Base-by-base conservation (phyloP, 2,113 vertebrate genomes). In the Indicator indicator region DNA sequence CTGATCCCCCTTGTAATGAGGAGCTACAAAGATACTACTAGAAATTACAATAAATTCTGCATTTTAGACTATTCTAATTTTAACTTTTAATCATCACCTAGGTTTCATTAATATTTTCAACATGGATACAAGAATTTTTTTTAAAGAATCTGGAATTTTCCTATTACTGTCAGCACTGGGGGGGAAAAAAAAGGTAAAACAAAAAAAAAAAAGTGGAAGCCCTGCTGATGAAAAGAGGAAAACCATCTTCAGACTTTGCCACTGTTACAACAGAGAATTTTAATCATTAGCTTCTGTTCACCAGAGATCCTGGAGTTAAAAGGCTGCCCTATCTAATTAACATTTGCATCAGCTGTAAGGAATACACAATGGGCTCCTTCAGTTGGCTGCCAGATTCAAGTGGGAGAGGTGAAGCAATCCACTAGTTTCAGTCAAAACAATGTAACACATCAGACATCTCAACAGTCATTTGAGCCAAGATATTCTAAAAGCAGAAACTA, bases 291-390 rank as follows among this genome's bases (percentile, higher is more conserved):
- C 9, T 88, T 73, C 65, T 83, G 32, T 73, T 96, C 59, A 86
- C 16, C 5, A 46, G 60, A 30, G 63, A 87, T 84, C 72, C 33
- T 36, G 24, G 69, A 85, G 24, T 93, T 88, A 93, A 92, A 95
- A 88, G 52, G n/a, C 44, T 94, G 68, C 17, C 83, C 91, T 87
- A 69, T 73, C 24, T 86, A 87, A 87, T 95, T 90, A 95, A 75
- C 12, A 84, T 91, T 95, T 92, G 42, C 69, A 75, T 90, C 72
- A 91, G n/a, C 81, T 89, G 32, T 73, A 80, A 71, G 36, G 27
- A 78, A 80, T 48, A 92, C 59, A 87, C 86, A 73, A 65, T n/a
- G 83, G 84, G 56, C 38, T 95, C 92, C 89, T 84, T 73, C 23
- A 76, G 58, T 20, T 83, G 54, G 46, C 62, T 94, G 52, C 58